A percentile compares a stretch with the other conserved stretches of the same genome.
Conservation (phyloP, 2,888 invertebrate genomes). For the Trichopria drosophilae region DNA sequence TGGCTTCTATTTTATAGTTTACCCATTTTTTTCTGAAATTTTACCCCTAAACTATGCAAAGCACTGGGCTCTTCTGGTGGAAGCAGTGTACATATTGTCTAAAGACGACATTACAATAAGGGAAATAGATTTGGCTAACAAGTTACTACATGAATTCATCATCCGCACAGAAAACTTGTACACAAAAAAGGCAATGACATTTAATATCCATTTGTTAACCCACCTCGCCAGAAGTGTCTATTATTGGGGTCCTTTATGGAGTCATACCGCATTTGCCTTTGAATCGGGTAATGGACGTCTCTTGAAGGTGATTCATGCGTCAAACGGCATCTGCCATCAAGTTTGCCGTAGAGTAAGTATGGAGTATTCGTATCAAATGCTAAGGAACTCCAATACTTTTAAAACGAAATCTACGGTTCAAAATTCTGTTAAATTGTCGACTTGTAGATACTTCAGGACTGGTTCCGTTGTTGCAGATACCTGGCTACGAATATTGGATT, state of each 20-base stretch:
- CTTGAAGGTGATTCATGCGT: constrained; percentile 1
- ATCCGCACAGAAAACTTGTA: not conserved
- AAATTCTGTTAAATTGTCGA: constrained; percentile 1
- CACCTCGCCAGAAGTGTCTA: constrained; percentile 7
- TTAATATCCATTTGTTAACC: constrained; percentile 4
- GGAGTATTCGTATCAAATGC: no score
- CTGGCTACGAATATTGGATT: not conserved
- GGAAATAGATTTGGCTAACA: constrained; percentile 5
- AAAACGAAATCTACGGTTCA: no score
- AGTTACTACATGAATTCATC: constrained; percentile 10
- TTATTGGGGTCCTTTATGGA: constrained; percentile 18
- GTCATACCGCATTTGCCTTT: constrained; percentile 13
- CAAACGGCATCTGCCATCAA: constrained; percentile 7
- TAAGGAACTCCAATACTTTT: no score
- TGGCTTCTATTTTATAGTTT: not conserved
- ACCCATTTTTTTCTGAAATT: not conserved
- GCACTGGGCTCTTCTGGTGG: constrained; percentile 8
- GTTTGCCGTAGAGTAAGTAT: not conserved
- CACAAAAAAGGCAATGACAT: constrained; percentile 2
- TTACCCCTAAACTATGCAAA: not conserved
- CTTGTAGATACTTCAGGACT: constrained; percentile 13
- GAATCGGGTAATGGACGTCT: constrained; percentile 13
- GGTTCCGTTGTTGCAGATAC: not conserved
- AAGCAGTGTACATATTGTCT: constrained; percentile 8
- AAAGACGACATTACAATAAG: not conserved